These are phyloP conservation scores for Mormyrops boulengeri DNA, from an alignment of 2,797 vertebrate genomes.

Conservation along the genomic window DNA sequence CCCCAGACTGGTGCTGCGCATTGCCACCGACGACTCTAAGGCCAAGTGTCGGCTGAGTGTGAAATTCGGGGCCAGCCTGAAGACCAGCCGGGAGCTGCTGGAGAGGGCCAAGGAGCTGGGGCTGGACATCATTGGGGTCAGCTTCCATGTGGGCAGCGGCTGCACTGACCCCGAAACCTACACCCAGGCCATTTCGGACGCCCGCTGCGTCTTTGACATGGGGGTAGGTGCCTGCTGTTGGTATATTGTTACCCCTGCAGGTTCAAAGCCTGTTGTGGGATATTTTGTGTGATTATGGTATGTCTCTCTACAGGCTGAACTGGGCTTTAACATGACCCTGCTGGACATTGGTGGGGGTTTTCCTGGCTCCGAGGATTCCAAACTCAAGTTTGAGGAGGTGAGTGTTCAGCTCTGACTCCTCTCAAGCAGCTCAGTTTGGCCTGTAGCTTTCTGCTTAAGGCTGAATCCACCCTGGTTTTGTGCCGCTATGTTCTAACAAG, in stretches of 20 bases:
- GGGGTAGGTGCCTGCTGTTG: constrained; percentile 68
- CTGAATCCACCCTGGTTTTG: not conserved
- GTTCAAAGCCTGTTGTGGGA: not conserved
- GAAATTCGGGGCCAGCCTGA: constrained; percentile 89
- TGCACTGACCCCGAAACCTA: constrained; percentile 86
- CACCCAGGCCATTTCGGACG: constrained; percentile 81
- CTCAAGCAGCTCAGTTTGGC: not conserved
- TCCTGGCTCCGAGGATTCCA: constrained; percentile 84
- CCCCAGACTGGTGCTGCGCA: constrained; percentile 83
- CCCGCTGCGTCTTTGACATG: constrained; percentile 91
- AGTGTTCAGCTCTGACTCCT: not conserved
- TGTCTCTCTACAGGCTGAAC: constrained; percentile 61
- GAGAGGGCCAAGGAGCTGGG: constrained; percentile 82
- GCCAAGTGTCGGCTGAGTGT: constrained; percentile 88
- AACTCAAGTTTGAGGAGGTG: constrained; percentile 97
- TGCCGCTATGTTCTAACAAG: not conserved
- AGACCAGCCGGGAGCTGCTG: constrained; percentile 79
- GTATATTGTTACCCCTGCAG: not conserved
- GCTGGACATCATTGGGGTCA: constrained; percentile 86
- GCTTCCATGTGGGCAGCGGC: constrained; percentile 95
- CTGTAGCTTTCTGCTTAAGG: not conserved
- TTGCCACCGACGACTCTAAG: constrained; percentile 93
- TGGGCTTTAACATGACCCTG: constrained; percentile 85
- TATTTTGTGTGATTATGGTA: not conserved
- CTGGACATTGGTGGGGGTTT: constrained; percentile 96